Conservation (phyloP, 2,888 invertebrate genomes). For the Nebria salina region DNA sequence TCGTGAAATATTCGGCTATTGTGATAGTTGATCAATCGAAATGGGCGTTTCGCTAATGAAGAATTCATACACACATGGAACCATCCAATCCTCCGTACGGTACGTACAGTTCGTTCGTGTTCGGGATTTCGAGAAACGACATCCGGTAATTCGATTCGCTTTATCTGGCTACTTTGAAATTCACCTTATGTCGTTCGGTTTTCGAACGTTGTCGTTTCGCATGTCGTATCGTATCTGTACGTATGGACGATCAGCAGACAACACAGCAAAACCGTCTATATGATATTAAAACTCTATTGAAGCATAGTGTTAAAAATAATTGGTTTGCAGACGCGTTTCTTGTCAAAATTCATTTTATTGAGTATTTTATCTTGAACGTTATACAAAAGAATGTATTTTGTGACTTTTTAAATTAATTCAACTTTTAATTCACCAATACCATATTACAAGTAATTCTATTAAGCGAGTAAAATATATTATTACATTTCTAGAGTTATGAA, state of each 20-base stretch:
- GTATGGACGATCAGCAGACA: background rate
- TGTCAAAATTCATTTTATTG: too few species aligned
- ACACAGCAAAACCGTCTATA: background rate
- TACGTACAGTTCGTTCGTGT: conserved; percentile 21
- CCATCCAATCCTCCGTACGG: conserved; percentile 34
- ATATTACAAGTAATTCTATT: too few species aligned
- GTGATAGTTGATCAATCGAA: conserved; percentile 43
- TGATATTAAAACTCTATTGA: background rate
- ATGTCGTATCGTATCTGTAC: background rate
- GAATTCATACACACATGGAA: conserved; percentile 52
- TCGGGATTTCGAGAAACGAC: conserved; percentile 32
- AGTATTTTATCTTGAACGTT: too few species aligned
- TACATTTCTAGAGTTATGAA: background rate
- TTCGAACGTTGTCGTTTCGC: conserved; percentile 5
- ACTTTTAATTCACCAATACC: too few species aligned
- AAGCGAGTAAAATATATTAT: background rate
- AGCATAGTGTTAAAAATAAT: background rate
- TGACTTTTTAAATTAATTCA: too few species aligned
- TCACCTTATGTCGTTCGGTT: conserved; percentile 37
- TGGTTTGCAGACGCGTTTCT: background rate
- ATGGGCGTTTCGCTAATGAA: conserved; percentile 52
- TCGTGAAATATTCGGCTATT: conserved; percentile 46
- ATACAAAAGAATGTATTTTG: too few species aligned
- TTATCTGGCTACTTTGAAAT: conserved; percentile 38
- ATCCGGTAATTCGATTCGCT: conserved; percentile 37